These are phyloP conservation scores for Hypocryptadius cinnamomeus DNA, from an alignment of 2,113 vertebrate species.

Conservation along the genomic window DNA sequence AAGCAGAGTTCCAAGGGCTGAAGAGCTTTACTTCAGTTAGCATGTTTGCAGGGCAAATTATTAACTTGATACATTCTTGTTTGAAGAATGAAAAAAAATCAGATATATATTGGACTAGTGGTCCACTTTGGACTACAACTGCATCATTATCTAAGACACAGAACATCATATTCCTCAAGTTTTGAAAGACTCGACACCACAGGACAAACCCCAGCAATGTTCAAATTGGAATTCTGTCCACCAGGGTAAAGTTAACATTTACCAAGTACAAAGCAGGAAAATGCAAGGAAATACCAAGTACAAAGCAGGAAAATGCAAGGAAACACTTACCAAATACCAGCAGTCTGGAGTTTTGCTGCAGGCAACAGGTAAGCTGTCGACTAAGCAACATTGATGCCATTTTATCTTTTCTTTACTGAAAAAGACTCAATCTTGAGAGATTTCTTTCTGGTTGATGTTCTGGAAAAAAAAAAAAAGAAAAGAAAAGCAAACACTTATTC, in stretches of 20 bases:
- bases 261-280: slow-evolving; percentile 13
- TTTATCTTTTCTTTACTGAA: not conserved
- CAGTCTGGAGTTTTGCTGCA: slow-evolving; percentile 73
- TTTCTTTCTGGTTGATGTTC: not conserved
- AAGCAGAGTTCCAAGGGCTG: not conserved
- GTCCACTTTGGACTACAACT: not conserved
- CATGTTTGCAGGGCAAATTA: not conserved
- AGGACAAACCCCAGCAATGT: not conserved
- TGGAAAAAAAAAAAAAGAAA: not conserved
- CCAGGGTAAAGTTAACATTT: not conserved
- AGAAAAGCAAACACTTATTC: not conserved
- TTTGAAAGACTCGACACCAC: not conserved
- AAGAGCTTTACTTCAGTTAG: not conserved
- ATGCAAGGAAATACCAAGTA: slow-evolving; percentile 13
- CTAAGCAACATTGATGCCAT: slow-evolving; percentile 83
- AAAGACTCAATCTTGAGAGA: not conserved
- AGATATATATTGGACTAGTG: not conserved
- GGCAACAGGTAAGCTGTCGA: slow-evolving; percentile 68
- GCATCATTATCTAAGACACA: not conserved
- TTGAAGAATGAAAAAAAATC: not conserved
- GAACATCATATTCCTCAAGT: not conserved
- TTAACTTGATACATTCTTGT: not conserved
- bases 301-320: not conserved
- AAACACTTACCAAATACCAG: slow-evolving; percentile 64
- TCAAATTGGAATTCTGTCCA: not conserved